Evolutionary conservation across 2,888 invertebrate genomes (phyloP).

Genomic region (Herminia tarsipennalis): DNA sequence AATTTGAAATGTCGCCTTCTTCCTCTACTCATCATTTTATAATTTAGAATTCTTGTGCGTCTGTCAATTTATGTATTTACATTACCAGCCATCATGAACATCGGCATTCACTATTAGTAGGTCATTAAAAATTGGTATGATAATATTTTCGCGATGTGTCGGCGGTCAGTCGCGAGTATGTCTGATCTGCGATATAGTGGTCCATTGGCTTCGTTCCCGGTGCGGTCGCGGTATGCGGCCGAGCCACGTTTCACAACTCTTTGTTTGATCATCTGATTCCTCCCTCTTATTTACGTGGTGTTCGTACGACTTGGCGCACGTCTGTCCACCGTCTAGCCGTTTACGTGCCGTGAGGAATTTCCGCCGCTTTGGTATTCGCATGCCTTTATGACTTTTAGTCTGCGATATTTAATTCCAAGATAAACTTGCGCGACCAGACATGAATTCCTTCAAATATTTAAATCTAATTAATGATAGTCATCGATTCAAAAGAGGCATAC

Average conservation of each 20-base stretch:
- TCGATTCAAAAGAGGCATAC: slow-evolving; percentile 21
- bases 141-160: slow-evolving; percentile 61
- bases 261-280: slow-evolving; percentile 73
- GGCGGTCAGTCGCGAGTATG: slow-evolving; percentile 32
- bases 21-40: background rate
- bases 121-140: slow-evolving; percentile 49
- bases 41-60: background rate
- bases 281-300: slow-evolving; percentile 67
- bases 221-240: slow-evolving; percentile 68
- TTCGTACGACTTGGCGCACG: slow-evolving; percentile 64
- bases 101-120: slow-evolving; percentile 9
- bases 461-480: slow-evolving; percentile 30
- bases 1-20: background rate
- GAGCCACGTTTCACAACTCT: slow-evolving; percentile 76
- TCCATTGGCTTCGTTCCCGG: slow-evolving; percentile 79
- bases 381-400: slow-evolving; percentile 67
- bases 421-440: slow-evolving; percentile 68
- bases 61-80: background rate
- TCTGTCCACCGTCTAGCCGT: slow-evolving; percentile 81
- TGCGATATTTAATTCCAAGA: slow-evolving; percentile 66
- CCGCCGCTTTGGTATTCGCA: slow-evolving; percentile 73
- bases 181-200: slow-evolving; percentile 59
- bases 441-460: slow-evolving; percentile 55
- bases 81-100: background rate
- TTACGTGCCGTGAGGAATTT: slow-evolving; percentile 74